Evolutionary conservation across 2,888 invertebrate genomes (phyloP).

Genomic region (Crioceris asparagi): DNA sequence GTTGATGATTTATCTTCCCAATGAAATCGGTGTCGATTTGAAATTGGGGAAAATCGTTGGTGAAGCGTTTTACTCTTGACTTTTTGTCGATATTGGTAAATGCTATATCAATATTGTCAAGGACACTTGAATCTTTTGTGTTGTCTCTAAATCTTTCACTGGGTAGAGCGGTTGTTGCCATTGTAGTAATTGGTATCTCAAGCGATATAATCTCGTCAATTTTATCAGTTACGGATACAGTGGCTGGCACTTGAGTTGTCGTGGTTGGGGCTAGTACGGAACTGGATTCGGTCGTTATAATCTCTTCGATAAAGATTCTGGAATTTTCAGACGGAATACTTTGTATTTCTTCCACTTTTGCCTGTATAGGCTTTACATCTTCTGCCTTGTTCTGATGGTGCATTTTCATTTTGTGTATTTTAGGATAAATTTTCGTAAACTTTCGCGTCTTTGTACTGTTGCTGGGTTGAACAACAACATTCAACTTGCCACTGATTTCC

Average conservation of each 20-base stretch:
- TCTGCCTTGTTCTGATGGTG: constrained; percentile 4
- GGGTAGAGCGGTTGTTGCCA: constrained; percentile 18
- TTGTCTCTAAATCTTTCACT: too few relatives aligned
- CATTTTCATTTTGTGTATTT: constrained; percentile 17
- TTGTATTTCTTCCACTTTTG: constrained; percentile 3
- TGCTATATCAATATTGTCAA: constrained; percentile 9
- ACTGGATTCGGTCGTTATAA: too few relatives aligned
- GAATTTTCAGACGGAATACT: background rate
- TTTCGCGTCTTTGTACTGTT: constrained; percentile 25
- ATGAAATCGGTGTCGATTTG: constrained; percentile 27
- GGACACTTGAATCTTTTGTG: background rate
- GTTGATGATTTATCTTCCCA: constrained; percentile 22
- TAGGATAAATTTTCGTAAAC: constrained; percentile 28
- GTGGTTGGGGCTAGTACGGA: constrained; percentile 1
- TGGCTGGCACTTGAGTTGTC: constrained; percentile 6
- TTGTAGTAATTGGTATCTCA: constrained; percentile 16
- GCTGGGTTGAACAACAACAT: constrained; percentile 26
- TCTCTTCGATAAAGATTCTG: constrained; percentile 13
- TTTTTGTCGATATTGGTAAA: constrained; percentile 7
- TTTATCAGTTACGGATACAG: constrained; percentile 9
- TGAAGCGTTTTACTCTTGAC: constrained; percentile 15
- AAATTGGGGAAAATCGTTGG: constrained; percentile 24
- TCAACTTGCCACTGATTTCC: constrained; percentile 30
- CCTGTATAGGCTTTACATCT: background rate
- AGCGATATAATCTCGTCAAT: constrained; percentile 10